phyloP scores from a whole-genome alignment of 2,888 invertebrate species.

The Therioaphis trifolii region DNA sequence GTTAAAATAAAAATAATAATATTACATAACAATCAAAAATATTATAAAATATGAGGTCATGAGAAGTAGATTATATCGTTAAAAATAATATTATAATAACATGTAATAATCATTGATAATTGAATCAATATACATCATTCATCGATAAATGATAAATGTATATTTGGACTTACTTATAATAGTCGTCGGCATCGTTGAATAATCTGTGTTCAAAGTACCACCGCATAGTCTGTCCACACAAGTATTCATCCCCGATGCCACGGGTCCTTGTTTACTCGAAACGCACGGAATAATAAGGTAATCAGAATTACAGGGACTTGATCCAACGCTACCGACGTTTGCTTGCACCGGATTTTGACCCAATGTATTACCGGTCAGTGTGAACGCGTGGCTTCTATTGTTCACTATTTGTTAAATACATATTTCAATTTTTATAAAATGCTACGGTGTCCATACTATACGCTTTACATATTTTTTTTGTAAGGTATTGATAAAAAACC shows the following conservation, averaged over 20 bases:
- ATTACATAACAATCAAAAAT: too few relatives aligned
- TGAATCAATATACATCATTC: too few relatives aligned
- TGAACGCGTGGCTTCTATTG: slow-evolving; percentile 80
- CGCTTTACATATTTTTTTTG: too few relatives aligned
- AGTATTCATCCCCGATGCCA: slow-evolving; percentile 72
- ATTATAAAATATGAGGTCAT: too few relatives aligned
- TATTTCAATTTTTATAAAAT: too few relatives aligned
- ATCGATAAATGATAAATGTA: too few relatives aligned
- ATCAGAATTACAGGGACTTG: slow-evolving; percentile 80
- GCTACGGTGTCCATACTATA: too few relatives aligned
- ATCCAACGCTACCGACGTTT: slow-evolving; percentile 77
- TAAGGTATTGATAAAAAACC: too few relatives aligned
- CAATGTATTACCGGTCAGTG: slow-evolving; percentile 82
- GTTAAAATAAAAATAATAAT: too few relatives aligned
- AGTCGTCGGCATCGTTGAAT: slow-evolving; percentile 76
- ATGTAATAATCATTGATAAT: too few relatives aligned
- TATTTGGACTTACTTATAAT: slow-evolving; percentile 84
- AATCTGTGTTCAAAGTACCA: slow-evolving; percentile 81
- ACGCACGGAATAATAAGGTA: slow-evolving; percentile 85
- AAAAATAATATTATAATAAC: too few relatives aligned
- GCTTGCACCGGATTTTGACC: slow-evolving; percentile 74
- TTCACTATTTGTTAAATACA: slow-evolving; percentile 72
- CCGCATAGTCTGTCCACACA: slow-evolving; percentile 87
- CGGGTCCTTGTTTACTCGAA: slow-evolving; percentile 70
- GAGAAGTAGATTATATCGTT: too few relatives aligned